Evolutionary conservation across 1,140 invertebrate genomes (phyloP).

Genomic region (Stenopsyche tienmushanensis): DNA sequence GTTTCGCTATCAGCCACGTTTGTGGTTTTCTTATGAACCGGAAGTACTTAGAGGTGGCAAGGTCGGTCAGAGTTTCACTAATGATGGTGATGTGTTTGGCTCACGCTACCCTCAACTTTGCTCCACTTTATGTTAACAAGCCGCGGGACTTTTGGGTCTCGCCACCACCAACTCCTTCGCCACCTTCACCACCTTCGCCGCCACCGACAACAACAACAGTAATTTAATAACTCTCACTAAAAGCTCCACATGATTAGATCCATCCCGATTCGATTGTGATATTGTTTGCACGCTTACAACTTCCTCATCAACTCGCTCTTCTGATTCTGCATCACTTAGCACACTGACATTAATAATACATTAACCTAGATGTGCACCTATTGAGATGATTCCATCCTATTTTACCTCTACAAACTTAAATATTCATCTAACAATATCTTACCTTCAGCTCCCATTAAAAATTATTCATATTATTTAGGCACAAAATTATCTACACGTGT

Average conservation of each 20-base stretch:
- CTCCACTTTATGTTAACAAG: conserved; percentile 10
- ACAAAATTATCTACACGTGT: no score
- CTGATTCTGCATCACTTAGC: neutral
- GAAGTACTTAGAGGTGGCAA: neutral
- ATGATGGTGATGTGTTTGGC: conserved; percentile 1
- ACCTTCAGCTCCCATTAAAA: no score
- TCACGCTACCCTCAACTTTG: conserved; percentile 6
- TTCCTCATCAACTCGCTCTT: neutral
- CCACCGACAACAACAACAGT: conserved; percentile 13
- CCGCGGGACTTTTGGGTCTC: conserved; percentile 3
- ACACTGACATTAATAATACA: no score
- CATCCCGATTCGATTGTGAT: conserved; percentile 2
- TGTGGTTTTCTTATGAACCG: neutral
- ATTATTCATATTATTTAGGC: no score
- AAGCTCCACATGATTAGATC: conserved; percentile 14
- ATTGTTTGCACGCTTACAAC: neutral
- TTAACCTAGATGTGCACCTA: no score
- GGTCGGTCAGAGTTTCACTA: conserved; percentile 9
- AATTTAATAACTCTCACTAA: conserved; percentile 13
- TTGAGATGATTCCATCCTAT: no score
- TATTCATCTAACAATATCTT: no score
- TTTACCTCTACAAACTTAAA: no score
- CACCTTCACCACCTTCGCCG: neutral
- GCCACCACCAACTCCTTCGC: neutral
- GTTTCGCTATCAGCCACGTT: no score